phyloP scores from a whole-genome alignment of 2,113 vertebrate species.

The Oryzias curvinotus region DNA sequence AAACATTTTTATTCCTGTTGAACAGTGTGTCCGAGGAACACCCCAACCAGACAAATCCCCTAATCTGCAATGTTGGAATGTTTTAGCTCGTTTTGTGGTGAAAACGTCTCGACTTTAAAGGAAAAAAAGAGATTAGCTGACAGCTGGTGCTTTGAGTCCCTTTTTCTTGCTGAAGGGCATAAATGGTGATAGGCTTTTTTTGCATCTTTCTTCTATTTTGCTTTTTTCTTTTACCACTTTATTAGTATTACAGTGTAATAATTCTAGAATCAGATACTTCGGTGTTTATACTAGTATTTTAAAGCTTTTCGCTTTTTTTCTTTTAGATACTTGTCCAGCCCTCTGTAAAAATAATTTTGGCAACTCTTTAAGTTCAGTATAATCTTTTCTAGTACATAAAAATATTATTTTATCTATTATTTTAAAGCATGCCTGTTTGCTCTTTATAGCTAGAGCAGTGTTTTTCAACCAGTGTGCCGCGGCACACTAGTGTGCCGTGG shows the following conservation, averaged over 20 bases:
- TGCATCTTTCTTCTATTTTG: not conserved
- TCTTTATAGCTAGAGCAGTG: too few relatives aligned
- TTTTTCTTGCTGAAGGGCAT: constrained; percentile 9
- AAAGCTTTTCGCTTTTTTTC: too few relatives aligned
- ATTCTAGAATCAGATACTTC: too few relatives aligned
- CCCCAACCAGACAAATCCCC: not conserved
- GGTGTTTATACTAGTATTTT: too few relatives aligned
- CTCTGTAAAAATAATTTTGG: too few relatives aligned
- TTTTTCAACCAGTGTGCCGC: too few relatives aligned
- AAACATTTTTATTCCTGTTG: constrained; percentile 24
- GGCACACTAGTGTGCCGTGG: too few relatives aligned
- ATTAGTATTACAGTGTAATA: not conserved
- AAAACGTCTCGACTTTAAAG: constrained; percentile 23
- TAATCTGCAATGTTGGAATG: constrained; percentile 13
- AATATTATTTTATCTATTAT: too few relatives aligned
- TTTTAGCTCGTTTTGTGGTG: constrained; percentile 22
- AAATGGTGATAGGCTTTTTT: constrained; percentile 7
- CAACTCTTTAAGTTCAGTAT: too few relatives aligned
- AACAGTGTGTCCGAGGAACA: constrained; percentile 21
- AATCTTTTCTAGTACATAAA: too few relatives aligned
- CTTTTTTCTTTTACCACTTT: not conserved
- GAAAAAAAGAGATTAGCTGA: constrained; percentile 30
- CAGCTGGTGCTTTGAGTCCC: constrained; percentile 30
- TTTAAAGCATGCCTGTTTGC: too few relatives aligned
- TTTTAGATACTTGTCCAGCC: too few relatives aligned